A percentile compares a stretch with the other conserved stretches of the same genome.
These are phyloP conservation scores for Sitobion miscanthi DNA, from an alignment of 1,140 invertebrate species.

Conservation along the genomic window DNA sequence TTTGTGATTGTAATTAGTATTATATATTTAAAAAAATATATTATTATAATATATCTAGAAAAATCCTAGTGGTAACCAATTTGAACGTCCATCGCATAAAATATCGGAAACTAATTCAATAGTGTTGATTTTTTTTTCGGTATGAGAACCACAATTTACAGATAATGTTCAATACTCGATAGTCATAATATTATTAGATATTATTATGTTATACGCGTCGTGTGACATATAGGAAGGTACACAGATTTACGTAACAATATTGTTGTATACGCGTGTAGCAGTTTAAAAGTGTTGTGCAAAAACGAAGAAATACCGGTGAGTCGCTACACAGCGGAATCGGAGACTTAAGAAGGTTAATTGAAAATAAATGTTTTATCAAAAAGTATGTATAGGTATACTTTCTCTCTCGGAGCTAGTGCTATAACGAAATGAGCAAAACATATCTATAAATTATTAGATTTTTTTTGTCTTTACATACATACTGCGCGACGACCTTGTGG, in stretches of 20 bases:
- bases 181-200: neutral
- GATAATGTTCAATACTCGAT: neutral
- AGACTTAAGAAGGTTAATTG: neutral
- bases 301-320: slow-evolving; percentile 10
- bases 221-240: neutral
- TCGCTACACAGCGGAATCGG: neutral
- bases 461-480: slow-evolving; percentile 10
- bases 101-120: neutral
- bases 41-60: neutral
- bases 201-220: neutral
- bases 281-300: neutral
- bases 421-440: neutral
- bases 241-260: neutral
- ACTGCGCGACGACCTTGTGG: slow-evolving; percentile 19
- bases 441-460: neutral
- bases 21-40: neutral
- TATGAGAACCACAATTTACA: neutral
- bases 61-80: neutral
- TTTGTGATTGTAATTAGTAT: neutral
- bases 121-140: neutral
- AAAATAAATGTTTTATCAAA: neutral
- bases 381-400: neutral
- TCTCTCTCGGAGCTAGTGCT: neutral
- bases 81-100: neutral
- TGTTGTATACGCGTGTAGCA: neutral